A percentile compares a stretch with the other conserved stretches of the same genome.
Conservation (phyloP, 2,113 vertebrate species). For the Lethenteron reissneri region DNA sequence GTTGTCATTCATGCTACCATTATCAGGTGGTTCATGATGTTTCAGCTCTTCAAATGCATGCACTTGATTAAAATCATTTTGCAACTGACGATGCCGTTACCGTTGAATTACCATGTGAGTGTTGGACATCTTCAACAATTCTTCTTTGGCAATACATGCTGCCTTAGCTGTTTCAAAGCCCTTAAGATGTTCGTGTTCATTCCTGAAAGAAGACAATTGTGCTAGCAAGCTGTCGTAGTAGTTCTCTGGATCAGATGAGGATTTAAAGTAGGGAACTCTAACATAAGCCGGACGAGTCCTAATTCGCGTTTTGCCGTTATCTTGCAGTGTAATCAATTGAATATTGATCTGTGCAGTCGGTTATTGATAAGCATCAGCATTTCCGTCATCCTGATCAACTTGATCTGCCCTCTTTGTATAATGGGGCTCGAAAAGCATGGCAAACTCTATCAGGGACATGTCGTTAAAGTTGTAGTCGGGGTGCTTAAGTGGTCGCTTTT, state of each 20-base stretch:
- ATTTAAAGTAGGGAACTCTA: neutral
- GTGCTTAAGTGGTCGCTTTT: too few species aligned
- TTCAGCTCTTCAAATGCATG: neutral
- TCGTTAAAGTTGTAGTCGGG: too few species aligned
- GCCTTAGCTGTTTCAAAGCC: neutral
- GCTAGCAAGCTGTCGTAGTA: neutral
- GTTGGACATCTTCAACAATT: neutral
- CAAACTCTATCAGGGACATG: neutral
- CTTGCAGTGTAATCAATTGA: neutral
- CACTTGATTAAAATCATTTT: neutral
- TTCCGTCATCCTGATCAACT: neutral
- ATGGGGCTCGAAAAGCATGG: slow-evolving; percentile 1
- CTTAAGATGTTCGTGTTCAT: neutral
- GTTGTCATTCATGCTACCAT: neutral
- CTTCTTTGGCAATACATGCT: neutral
- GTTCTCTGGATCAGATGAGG: neutral
- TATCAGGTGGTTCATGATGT: neutral
- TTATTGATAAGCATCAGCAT: neutral
- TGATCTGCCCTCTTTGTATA: neutral
- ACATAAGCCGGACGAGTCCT: neutral
- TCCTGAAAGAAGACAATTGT: neutral
- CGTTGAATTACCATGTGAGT: neutral
- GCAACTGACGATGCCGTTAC: neutral
- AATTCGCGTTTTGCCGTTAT: neutral
- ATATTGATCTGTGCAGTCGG: neutral